Percentiles rank a stretch among this genome's conserved stretches.
These are phyloP conservation scores for Torymus texanus DNA, from an alignment of 2,888 invertebrate species.

Conservation along the genomic window DNA sequence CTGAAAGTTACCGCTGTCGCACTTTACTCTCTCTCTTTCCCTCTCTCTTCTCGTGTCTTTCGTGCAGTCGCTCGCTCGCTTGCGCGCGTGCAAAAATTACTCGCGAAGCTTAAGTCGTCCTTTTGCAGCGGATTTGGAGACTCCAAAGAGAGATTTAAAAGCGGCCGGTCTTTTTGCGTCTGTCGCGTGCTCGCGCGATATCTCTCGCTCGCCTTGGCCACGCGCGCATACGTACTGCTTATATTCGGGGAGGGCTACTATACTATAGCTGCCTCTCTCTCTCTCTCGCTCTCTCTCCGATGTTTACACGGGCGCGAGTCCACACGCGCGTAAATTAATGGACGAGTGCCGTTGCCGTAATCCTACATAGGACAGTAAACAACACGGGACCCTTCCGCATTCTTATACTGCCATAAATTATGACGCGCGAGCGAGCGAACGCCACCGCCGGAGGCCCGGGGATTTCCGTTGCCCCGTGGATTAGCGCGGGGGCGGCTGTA, in stretches of 20 bases:
- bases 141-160: conserved; percentile 52
- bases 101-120: conserved; percentile 51
- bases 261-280: neutral
- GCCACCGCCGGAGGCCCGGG: conserved; percentile 24
- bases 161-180: neutral
- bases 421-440: conserved; percentile 62
- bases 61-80: neutral
- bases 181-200: conserved; percentile 13
- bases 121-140: conserved; percentile 46
- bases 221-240: conserved; percentile 51
- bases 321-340: conserved; percentile 64
- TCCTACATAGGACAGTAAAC: conserved; percentile 69
- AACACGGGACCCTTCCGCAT: conserved; percentile 70
- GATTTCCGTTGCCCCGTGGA: conserved; percentile 47
- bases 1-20: conserved; percentile 31
- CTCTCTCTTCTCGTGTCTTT: no score
- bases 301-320: conserved; percentile 54
- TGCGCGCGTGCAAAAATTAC: conserved; percentile 46
- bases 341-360: conserved; percentile 59
- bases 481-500: conserved; percentile 29
- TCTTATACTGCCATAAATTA: conserved; percentile 74
- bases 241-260: conserved; percentile 25
- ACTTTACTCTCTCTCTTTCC: conserved; percentile 36
- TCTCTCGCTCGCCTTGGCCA: conserved; percentile 32
- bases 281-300: neutral